Evolutionary conservation across 2,113 vertebrate genomes (phyloP).

Genomic region (Calypte anna): DNA sequence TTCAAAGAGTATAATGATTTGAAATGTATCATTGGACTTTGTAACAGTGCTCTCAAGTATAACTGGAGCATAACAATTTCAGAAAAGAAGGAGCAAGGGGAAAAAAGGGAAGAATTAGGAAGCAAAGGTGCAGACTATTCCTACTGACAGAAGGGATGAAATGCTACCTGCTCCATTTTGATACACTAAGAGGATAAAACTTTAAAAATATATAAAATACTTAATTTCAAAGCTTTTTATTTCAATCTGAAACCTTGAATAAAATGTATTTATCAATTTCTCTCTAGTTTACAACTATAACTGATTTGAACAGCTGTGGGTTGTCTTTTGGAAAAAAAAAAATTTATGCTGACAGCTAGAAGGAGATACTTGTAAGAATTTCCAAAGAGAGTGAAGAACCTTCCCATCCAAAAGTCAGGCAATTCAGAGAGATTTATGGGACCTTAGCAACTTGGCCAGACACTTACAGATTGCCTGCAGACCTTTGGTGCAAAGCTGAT

Average conservation of each 20-base stretch:
- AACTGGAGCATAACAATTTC: background rate
- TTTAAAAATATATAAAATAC: background rate
- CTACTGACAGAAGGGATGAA: background rate
- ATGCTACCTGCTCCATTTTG: background rate
- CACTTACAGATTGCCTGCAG: background rate
- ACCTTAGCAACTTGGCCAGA: background rate
- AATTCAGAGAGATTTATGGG: background rate
- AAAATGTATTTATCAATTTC: background rate
- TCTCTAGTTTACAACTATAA: background rate
- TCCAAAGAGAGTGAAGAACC: background rate
- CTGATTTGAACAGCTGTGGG: background rate
- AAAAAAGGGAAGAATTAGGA: background rate
- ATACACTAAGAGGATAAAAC: accelerated
- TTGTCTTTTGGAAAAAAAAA: background rate
- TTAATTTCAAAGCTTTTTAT: background rate
- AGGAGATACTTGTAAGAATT: background rate
- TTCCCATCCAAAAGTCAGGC: background rate
- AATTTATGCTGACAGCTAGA: background rate
- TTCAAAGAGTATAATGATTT: background rate
- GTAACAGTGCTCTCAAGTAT: background rate
- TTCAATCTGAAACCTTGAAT: background rate
- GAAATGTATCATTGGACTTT: background rate
- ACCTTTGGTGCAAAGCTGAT: background rate
- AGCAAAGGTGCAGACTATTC: accelerated
- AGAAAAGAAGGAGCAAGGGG: background rate